Conservation (phyloP, 2,113 vertebrate genomes). For the Scopus umbretta region DNA sequence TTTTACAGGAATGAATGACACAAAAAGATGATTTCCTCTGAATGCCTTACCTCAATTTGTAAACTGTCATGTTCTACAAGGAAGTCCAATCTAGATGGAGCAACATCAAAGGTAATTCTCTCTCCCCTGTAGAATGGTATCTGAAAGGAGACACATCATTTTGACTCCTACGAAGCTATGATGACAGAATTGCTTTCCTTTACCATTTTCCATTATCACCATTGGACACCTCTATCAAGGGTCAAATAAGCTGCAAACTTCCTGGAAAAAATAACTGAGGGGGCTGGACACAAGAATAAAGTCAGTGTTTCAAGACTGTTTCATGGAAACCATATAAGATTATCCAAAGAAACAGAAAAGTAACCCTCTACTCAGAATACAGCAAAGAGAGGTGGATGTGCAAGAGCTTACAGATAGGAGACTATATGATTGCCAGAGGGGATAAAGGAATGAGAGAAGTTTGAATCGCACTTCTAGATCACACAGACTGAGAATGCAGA, state of each 20-base stretch:
- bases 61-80: slow-evolving; percentile 89
- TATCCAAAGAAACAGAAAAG: neutral
- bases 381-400: neutral
- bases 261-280: neutral
- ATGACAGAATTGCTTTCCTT: neutral
- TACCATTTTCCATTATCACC: neutral
- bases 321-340: neutral
- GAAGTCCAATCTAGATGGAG: slow-evolving; percentile 90
- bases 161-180: neutral
- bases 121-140: slow-evolving; percentile 96
- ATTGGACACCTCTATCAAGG: neutral
- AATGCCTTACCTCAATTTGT: slow-evolving; percentile 82
- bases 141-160: slow-evolving; percentile 64
- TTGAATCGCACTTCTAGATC: neutral
- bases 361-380: neutral
- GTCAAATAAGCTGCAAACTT: neutral
- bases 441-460: neutral
- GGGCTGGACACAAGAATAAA: neutral
- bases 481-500: neutral
- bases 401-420: neutral
- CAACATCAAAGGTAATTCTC: slow-evolving; percentile 96
- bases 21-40: neutral
- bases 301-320: neutral
- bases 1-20: neutral
- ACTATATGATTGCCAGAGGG: neutral